phyloP scores from a whole-genome alignment of 2,797 vertebrate species.

The Intellagama lesueurii region DNA sequence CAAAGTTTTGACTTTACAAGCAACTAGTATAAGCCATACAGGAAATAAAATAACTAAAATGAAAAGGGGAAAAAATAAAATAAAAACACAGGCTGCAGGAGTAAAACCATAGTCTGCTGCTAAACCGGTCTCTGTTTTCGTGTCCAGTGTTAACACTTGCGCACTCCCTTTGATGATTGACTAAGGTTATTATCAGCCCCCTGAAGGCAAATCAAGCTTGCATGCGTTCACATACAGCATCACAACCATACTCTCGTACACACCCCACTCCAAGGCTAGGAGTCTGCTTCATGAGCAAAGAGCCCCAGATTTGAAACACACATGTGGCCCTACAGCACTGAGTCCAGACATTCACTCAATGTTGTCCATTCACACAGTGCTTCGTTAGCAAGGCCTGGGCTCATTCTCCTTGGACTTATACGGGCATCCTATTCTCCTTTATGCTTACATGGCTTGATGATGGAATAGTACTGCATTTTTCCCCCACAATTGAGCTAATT shows the following conservation, averaged over 20 bases:
- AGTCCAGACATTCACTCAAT: constrained; percentile 94
- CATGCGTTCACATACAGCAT: constrained; percentile 93
- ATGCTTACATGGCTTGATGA: constrained; percentile 89
- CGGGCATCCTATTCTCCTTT: constrained; percentile 79
- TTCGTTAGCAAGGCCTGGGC: constrained; percentile 90
- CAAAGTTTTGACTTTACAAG: constrained; percentile 91
- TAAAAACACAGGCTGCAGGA: constrained; percentile 90
- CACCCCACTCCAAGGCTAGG: constrained; percentile 87
- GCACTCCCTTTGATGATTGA: constrained; percentile 85
- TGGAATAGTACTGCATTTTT: constrained; percentile 84
- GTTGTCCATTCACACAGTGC: constrained; percentile 92
- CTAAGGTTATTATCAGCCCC: constrained; percentile 87
- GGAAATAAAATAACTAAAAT: constrained; percentile 77
- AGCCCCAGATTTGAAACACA: constrained; percentile 86
- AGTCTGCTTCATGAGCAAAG: constrained; percentile 85
- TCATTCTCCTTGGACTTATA: constrained; percentile 78
- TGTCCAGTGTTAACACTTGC: constrained; percentile 96
- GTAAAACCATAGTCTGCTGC: constrained; percentile 90
- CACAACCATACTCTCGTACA: constrained; percentile 88
- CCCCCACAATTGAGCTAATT: constrained; percentile 83
- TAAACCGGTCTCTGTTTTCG: constrained; percentile 86
- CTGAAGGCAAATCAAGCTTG: constrained; percentile 88
- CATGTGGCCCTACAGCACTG: constrained; percentile 88
- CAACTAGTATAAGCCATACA: constrained; percentile 91
- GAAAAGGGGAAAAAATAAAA: constrained; percentile 29